Conservation (phyloP, 2,797 vertebrate species). For the Synaphobranchus kaupii region DNA sequence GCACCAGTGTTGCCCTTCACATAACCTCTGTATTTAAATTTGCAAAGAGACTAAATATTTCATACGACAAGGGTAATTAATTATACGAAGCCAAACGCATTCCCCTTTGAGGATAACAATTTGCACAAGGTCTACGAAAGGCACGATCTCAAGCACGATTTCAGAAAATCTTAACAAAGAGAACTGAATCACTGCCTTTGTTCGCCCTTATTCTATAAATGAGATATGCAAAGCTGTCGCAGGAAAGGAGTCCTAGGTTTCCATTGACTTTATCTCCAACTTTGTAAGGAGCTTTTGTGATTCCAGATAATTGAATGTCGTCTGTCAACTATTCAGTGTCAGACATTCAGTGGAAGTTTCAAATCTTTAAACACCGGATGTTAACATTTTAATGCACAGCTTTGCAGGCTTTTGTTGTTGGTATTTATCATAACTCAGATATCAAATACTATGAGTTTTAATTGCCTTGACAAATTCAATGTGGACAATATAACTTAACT, state of each 20-base stretch:
- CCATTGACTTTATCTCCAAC: not conserved
- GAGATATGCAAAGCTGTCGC: not conserved
- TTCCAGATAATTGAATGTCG: constrained; percentile 16
- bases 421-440: not conserved
- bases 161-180: constrained; percentile 8
- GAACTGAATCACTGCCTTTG: not conserved
- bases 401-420: not conserved
- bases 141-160: not conserved
- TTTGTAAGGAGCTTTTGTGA: constrained; percentile 12
- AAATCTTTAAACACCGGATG: not conserved
- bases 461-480: not conserved
- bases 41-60: constrained; percentile 10
- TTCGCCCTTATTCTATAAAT: not conserved
- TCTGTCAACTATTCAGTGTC: not conserved
- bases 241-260: not conserved
- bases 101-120: constrained; percentile 1
- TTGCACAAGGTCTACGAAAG: not conserved
- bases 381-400: not conserved
- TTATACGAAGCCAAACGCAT: not conserved
- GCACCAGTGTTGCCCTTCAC: not conserved
- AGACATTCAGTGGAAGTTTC: not conserved
- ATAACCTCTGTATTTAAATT: not conserved
- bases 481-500: not conserved
- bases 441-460: not conserved
- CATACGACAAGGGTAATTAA: constrained; percentile 1